These are phyloP conservation scores for Enteromius argenteus DNA, from an alignment of 2,797 vertebrate species.

Conservation along the genomic window DNA sequence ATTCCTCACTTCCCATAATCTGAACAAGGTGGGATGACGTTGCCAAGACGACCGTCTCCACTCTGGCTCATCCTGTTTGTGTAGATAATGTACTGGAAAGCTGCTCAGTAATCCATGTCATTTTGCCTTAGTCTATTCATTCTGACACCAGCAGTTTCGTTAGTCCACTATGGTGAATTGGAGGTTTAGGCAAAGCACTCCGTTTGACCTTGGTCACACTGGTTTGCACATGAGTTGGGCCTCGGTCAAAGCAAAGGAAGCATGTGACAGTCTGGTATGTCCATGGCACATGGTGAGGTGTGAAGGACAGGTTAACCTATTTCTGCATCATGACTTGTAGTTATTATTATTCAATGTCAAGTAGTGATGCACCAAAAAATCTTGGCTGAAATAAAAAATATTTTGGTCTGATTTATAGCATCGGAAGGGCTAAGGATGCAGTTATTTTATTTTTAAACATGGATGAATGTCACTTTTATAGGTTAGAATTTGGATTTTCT, in stretches of 20 bases:
- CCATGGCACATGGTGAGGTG: neutral
- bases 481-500: slow-evolving; percentile 1
- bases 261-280: slow-evolving; percentile 41
- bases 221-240: slow-evolving; percentile 10
- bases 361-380: neutral
- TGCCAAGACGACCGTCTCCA: slow-evolving; percentile 47
- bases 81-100: slow-evolving; percentile 35
- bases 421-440: neutral
- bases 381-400: neutral
- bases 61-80: slow-evolving; percentile 35
- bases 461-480: neutral
- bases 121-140: slow-evolving; percentile 47
- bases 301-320: slow-evolving; percentile 50
- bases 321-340: slow-evolving; percentile 1
- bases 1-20: slow-evolving; percentile 46
- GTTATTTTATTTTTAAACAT: neutral
- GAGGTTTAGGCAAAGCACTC: slow-evolving; percentile 16
- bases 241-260: slow-evolving; percentile 35
- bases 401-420: slow-evolving; percentile 5
- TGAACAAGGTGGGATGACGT: slow-evolving; percentile 40
- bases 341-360: neutral
- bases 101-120: slow-evolving; percentile 44
- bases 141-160: slow-evolving; percentile 31
- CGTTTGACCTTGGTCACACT: slow-evolving; percentile 35
- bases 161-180: slow-evolving; percentile 21